phyloP scores from a whole-genome alignment of 2,797 vertebrate species.

The Yasuhikotakia modesta region DNA sequence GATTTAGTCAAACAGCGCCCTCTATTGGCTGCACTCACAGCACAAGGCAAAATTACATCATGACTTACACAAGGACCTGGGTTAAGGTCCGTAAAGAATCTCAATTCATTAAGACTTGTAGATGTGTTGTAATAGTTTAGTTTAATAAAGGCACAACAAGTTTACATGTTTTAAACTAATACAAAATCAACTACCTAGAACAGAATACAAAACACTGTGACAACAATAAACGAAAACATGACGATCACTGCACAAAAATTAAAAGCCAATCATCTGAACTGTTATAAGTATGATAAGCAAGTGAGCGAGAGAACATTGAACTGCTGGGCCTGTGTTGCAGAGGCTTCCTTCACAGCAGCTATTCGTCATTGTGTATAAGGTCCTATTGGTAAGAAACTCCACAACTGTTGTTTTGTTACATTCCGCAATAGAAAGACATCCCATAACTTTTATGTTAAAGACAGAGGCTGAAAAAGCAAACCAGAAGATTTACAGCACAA shows the following conservation, averaged over 20 bases:
- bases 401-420: slow-evolving; percentile 52
- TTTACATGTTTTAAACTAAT: not conserved
- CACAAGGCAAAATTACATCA: too few relatives aligned
- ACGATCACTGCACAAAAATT: not conserved
- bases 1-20: not conserved
- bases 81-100: too few relatives aligned
- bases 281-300: not conserved
- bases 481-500: too few relatives aligned
- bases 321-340: slow-evolving; percentile 38
- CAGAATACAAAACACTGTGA: not conserved
- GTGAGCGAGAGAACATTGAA: not conserved
- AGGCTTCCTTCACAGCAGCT: slow-evolving; percentile 47
- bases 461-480: slow-evolving; percentile 41
- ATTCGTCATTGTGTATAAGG: slow-evolving; percentile 43
- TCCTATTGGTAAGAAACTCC: slow-evolving; percentile 45
- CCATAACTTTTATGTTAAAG: slow-evolving; percentile 51
- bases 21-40: not conserved
- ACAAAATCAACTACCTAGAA: not conserved
- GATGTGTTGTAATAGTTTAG: too few relatives aligned
- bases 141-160: not conserved
- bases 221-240: not conserved
- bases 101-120: not conserved
- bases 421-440: slow-evolving; percentile 28
- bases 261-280: slow-evolving; percentile 15
- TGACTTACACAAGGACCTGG: too few relatives aligned